Evolutionary conservation across 1,140 invertebrate genomes (phyloP).

Genomic region (Gonioctena quinquepunctata): DNA sequence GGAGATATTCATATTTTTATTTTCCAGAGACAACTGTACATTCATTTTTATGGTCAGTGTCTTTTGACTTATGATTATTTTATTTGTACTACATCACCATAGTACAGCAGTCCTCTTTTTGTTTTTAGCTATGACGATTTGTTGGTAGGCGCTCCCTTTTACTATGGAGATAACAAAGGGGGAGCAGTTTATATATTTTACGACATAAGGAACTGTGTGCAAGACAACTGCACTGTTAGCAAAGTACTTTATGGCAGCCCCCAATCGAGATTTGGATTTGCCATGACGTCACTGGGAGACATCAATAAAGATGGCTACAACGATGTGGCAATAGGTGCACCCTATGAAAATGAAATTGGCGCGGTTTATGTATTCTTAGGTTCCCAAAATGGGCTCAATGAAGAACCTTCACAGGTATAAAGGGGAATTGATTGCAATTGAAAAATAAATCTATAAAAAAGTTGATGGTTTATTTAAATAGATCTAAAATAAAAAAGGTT

Average conservation of each 20-base stretch:
- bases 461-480: too few species aligned
- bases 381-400: conserved; percentile 71
- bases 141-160: conserved; percentile 89
- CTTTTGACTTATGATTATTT: background rate
- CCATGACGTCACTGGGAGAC: conserved; percentile 84
- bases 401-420: conserved; percentile 73
- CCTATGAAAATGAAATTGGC: conserved; percentile 82
- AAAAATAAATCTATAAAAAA: too few species aligned
- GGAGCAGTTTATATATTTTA: conserved; percentile 91
- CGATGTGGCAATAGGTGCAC: conserved; percentile 90
- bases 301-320: conserved; percentile 89
- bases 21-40: too few species aligned
- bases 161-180: conserved; percentile 73
- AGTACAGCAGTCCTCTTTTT: background rate
- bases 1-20: too few species aligned
- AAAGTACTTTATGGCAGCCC: conserved; percentile 69
- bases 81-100: background rate
- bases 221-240: conserved; percentile 56
- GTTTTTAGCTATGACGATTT: conserved; percentile 75
- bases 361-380: conserved; percentile 89
- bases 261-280: conserved; percentile 85
- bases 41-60: background rate
- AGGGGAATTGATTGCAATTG: too few species aligned
- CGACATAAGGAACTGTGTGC: conserved; percentile 59
- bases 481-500: too few species aligned